phyloP scores from a whole-genome alignment of 2,113 vertebrate genomes.

The Pitta sordida region DNA sequence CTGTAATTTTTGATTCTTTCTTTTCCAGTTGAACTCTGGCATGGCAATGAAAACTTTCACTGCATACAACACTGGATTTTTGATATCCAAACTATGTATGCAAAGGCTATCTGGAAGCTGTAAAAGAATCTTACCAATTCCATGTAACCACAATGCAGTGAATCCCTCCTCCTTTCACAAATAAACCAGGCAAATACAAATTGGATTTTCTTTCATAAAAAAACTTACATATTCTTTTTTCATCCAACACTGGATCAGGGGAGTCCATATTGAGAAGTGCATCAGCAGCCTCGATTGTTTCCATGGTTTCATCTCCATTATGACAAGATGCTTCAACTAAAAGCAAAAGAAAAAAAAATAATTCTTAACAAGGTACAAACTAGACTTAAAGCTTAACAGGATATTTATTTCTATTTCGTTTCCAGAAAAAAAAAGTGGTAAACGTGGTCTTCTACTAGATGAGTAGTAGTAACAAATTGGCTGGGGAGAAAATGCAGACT shows the following conservation, averaged over 20 bases:
- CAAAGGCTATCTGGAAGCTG: neutral
- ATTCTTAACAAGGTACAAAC: neutral
- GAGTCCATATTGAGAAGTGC: constrained; percentile 93
- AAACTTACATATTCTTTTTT: constrained; percentile 86
- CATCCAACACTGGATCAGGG: constrained; percentile 81
- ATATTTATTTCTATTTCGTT: neutral
- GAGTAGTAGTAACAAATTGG: neutral
- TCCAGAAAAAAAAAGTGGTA: neutral
- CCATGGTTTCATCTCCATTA: constrained; percentile 88
- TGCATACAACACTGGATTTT: neutral
- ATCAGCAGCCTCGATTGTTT: constrained; percentile 90
- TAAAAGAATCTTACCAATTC: neutral
- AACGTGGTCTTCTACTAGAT: neutral
- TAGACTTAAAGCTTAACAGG: neutral
- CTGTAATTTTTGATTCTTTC: neutral
- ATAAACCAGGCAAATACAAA: neutral
- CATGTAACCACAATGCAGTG: neutral
- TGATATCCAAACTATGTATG: neutral
- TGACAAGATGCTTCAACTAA: constrained; percentile 89
- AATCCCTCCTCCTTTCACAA: neutral
- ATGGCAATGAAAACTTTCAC: neutral
- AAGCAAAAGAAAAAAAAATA: constrained; percentile 14
- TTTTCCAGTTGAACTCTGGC: neutral
- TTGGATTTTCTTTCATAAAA: neutral
- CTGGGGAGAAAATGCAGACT: neutral